Evolutionary conservation across 2,888 invertebrate species (phyloP), one percentile per base, ranked within the genome.

Genomic region (Mesopsocus fuscifrons): DNA sequence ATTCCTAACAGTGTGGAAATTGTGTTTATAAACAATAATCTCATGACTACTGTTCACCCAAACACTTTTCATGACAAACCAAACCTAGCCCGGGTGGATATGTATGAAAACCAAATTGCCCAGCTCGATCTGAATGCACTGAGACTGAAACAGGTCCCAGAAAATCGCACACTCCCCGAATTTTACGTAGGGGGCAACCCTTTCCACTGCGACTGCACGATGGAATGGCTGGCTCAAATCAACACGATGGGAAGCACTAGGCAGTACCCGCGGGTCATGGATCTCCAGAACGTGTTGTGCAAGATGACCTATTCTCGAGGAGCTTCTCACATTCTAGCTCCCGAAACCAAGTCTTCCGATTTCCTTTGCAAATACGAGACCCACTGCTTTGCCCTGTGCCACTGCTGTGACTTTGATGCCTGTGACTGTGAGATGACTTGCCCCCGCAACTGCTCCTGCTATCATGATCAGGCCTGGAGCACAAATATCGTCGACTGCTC

Each of bases 391-490:
- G 83, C 89, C 32, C 71, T 87, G 41, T 94, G 94, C 63, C 87
- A 88, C 59, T 94, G 94, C 63, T 94, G 94, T 63, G 91, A 91
- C 59, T 92, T 87, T 59, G 89, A 89, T 58, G 85, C 85, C 48
- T 94, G 94, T 63, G 92, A 92, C 63, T 94, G 94, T 64, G 88
- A 92, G 66, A 88, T 91, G 83, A 88, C 84, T 49, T 94, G 94
- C 57, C 94, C 94, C 23, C 73, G 76, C 53, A 87, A 87, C 55
- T 94, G 94, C 66, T 79, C 82, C 52, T 94, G 94, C 62, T 92
- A 87, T 64, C 88, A 89, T 61, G 92, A 94, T 58, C 83, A 85
- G 59, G 77, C 83, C 49, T 92, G 91, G 87, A 79, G 80, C 52
- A 87, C 85, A 42, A 89, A 88, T 61, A 83, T 88, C 33, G 88